Percentiles rank a stretch among this genome's conserved stretches.
These are phyloP conservation scores for Lagocephalus sceleratus DNA, from an alignment of 2,797 vertebrate genomes.

Conservation along the genomic window DNA sequence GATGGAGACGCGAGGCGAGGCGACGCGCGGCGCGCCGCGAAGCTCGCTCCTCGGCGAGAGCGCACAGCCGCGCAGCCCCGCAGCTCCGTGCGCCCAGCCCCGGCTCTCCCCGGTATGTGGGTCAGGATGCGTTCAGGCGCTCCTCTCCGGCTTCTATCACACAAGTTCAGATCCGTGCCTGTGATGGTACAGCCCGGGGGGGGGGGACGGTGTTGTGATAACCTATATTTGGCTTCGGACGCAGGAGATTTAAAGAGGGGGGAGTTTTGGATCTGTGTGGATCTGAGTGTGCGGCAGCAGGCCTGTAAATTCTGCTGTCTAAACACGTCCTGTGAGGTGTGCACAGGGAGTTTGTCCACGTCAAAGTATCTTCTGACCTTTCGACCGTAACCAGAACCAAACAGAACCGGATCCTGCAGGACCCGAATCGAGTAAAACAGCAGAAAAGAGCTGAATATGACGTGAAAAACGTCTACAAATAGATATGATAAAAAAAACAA, in stretches of 20 bases:
- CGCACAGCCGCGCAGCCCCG: slow-evolving; percentile 26
- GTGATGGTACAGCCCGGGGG: slow-evolving; percentile 49
- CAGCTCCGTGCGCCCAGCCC: slow-evolving; percentile 31
- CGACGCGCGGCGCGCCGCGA: neutral
- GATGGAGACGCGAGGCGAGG: slow-evolving; percentile 5
- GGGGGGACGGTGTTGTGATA: slow-evolving; percentile 38
- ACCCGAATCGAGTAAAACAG: no score
- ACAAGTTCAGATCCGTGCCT: slow-evolving; percentile 38
- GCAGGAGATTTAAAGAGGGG: no score
- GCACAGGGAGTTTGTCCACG: no score
- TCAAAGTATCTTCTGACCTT: no score
- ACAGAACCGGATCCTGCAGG: no score
- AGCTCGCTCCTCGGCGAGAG: slow-evolving; percentile 21
- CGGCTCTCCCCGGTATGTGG: slow-evolving; percentile 64
- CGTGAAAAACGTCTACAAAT: no score
- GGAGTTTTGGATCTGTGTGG: no score
- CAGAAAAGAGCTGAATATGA: no score
- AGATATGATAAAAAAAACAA: no score
- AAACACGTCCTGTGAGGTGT: neutral
- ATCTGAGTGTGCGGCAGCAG: neutral
- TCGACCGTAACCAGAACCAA: no score
- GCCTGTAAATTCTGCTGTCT: neutral
- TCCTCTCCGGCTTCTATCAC: slow-evolving; percentile 52
- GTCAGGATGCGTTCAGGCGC: slow-evolving; percentile 76
- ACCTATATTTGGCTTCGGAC: slow-evolving; percentile 49